Evolutionary conservation across 1,140 invertebrate genomes (phyloP), one percentile per base, ranked within the genome.

Genomic region (Macrotrachela quadricornifera): DNA sequence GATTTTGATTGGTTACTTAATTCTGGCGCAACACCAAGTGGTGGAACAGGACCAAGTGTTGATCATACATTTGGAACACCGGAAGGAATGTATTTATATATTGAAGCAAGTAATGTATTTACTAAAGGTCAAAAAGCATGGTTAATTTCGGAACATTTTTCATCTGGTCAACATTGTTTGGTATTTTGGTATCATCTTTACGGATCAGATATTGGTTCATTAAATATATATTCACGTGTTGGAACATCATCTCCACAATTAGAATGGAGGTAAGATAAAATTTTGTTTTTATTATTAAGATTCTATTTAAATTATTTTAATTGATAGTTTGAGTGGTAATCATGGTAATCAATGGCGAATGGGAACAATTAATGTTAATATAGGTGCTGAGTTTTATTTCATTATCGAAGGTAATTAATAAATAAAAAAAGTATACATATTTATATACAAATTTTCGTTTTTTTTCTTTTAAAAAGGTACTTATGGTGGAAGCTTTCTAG

Each of bases 41-140:
- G 46, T 10, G 58, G 56, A 13, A 64, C 65, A 16, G 65, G 66
- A 13, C 66, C 66, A 0, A 74, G 74, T 12, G 75, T 72, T 60
- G 82, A 85, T 62, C 81, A 72, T 51, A 72, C 71, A n/a, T 60
- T 57, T 44, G 60, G 54, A 51, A 57, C 46, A 30, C 45, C 57
- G 8, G 50, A 53, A 62, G 72, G 71, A 39, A 66, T 62, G 54
- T 68, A 67, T 57, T 60, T 67, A 61, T 67, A 61, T 51, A 60
- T 63, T 16, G 63, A 65, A 45, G 54, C 66, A 0, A 56, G 53
- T 21, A 56, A 60, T 16, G 37, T 38, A 17, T 59, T 59, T 9
- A 57, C 57, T 10, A 55, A 58, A 43, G 61, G 61, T 30, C 57
- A 65, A 16, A 56, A 61, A 49, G 66, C 65, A 2, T 66, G 63